These are phyloP conservation scores for Carlito syrichta DNA, from an alignment of 2,113 vertebrate genomes.

Conservation along the genomic window DNA sequence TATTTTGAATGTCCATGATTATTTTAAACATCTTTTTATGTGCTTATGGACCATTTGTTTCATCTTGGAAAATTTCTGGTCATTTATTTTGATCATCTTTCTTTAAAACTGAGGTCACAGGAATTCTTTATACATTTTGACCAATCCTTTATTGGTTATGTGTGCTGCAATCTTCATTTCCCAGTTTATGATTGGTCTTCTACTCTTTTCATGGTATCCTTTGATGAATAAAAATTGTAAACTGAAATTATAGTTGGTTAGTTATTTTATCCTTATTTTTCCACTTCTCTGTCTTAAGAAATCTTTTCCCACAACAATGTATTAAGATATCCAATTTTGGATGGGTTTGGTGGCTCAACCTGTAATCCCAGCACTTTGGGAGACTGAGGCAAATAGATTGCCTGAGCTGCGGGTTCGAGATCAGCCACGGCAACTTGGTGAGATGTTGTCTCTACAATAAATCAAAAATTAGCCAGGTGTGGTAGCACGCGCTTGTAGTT, in stretches of 20 bases:
- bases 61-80: not conserved
- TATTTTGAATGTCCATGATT: not conserved
- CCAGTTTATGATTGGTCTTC: not conserved
- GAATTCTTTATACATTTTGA: not conserved
- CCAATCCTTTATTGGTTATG: not conserved
- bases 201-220: not conserved
- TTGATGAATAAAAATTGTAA: not conserved
- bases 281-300: not conserved
- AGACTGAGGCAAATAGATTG: too few relatives aligned
- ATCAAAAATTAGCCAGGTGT: too few relatives aligned
- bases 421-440: too few relatives aligned
- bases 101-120: not conserved
- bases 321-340: not conserved
- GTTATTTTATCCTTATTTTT: not conserved
- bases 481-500: too few relatives aligned
- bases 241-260: not conserved
- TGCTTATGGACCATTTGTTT: not conserved
- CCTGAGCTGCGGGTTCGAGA: too few relatives aligned
- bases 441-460: too few relatives aligned
- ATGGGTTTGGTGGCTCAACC: too few relatives aligned
- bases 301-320: not conserved
- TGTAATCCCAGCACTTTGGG: too few relatives aligned
- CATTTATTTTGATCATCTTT: not conserved
- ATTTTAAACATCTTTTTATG: not conserved
- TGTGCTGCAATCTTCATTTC: not conserved